These are phyloP conservation scores for Frieseomelitta varia DNA, from an alignment of 1,140 invertebrate species.

Conservation along the genomic window DNA sequence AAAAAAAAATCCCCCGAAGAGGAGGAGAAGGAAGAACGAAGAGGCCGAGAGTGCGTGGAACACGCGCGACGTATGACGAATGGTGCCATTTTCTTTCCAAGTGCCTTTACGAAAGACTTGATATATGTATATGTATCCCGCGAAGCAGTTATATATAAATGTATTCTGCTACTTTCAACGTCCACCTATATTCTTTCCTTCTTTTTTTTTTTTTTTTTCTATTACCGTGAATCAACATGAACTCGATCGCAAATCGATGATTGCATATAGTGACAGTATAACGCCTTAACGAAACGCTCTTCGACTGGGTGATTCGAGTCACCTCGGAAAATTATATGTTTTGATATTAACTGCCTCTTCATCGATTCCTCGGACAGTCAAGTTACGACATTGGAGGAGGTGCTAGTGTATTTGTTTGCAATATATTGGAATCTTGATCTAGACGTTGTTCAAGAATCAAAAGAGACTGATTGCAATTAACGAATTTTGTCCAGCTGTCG, in stretches of 20 bases:
- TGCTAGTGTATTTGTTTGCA: neutral
- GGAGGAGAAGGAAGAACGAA: neutral
- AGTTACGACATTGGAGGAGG: neutral
- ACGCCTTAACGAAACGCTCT: neutral
- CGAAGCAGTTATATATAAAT: constrained; percentile 45
- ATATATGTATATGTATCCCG: constrained; percentile 51
- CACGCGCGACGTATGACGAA: constrained; percentile 45
- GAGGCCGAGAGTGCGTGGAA: constrained; percentile 11
- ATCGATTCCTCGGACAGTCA: neutral
- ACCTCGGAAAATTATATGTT: neutral
- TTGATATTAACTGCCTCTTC: neutral
- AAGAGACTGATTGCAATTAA: neutral
- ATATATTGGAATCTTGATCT: neutral
- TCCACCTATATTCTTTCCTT: constrained; percentile 28
- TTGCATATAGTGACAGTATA: neutral
- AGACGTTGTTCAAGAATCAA: neutral
- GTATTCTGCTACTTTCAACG: constrained; percentile 45
- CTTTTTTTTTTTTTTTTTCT: constrained; percentile 47
- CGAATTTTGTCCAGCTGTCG: constrained; percentile 48
- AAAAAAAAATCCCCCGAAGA: constrained; percentile 7
- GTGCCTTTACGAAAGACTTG: constrained; percentile 68
- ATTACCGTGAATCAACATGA: neutral
- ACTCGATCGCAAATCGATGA: neutral
- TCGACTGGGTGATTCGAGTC: neutral
- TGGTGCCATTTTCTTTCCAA: constrained; percentile 73